A percentile compares a stretch with the other conserved stretches of the same genome.
Evolutionary conservation across 2,113 vertebrate species (phyloP).

Genomic region (Acanthochromis polyacanthus): DNA sequence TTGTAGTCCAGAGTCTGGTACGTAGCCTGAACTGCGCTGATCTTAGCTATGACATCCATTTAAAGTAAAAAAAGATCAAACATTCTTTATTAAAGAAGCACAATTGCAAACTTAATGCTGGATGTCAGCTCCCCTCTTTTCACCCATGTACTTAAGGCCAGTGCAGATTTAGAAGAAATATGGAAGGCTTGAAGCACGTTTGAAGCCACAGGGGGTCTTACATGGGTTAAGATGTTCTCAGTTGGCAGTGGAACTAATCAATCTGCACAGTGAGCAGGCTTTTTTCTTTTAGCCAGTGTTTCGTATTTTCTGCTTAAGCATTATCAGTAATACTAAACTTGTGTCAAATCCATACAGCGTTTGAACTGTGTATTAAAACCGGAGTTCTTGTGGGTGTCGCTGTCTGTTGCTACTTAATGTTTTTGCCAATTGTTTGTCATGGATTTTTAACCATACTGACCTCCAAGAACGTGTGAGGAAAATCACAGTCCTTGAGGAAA

Average conservation of each 20-base stretch:
- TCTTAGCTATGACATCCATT: constrained; percentile 7
- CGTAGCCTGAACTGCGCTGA: background rate
- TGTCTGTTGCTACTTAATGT: background rate
- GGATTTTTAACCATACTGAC: constrained; percentile 15
- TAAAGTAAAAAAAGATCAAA: constrained; percentile 13
- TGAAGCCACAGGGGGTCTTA: constrained; percentile 31
- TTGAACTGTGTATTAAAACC: background rate
- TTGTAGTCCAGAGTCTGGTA: background rate
- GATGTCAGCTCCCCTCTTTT: background rate
- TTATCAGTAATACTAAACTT: background rate
- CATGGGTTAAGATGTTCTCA: constrained; percentile 30
- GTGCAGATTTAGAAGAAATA: constrained; percentile 23
- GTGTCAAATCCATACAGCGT: no score
- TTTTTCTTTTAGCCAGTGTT: constrained; percentile 6
- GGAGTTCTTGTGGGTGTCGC: constrained; percentile 5
- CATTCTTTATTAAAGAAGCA: constrained; percentile 11
- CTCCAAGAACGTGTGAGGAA: no score
- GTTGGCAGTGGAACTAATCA: constrained; percentile 33
- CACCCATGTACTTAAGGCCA: background rate
- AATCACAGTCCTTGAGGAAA: constrained; percentile 9
- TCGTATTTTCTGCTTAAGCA: background rate
- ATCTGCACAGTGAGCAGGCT: constrained; percentile 15
- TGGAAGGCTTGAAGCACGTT: constrained; percentile 2
- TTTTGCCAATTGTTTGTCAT: constrained; percentile 6
- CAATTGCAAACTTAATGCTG: constrained; percentile 8